These are phyloP conservation scores for Deroplatys truncata DNA, from an alignment of 2,888 invertebrate genomes.

Conservation along the genomic window DNA sequence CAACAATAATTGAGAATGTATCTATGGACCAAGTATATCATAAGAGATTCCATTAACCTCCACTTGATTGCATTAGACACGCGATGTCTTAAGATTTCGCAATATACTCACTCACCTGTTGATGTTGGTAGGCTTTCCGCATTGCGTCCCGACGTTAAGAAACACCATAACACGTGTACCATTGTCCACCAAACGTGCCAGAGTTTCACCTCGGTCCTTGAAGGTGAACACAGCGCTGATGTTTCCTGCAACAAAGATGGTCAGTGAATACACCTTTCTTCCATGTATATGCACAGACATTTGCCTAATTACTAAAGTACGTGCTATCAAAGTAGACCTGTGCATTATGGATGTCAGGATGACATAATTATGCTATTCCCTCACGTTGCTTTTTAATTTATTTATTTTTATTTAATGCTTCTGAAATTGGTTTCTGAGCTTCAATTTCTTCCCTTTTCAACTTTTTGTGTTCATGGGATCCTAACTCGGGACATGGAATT, in stretches of 20 bases:
- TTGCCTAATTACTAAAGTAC: not conserved
- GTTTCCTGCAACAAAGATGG: slow-evolving; percentile 55
- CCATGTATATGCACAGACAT: not conserved
- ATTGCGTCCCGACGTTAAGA: slow-evolving; percentile 62
- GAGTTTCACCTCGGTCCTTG: slow-evolving; percentile 71
- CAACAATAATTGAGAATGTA: no score
- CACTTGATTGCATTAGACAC: not conserved
- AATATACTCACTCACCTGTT: slow-evolving; percentile 58
- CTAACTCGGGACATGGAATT: no score
- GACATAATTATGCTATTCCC: no score
- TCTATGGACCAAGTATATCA: no score
- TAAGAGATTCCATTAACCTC: not conserved
- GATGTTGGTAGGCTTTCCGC: slow-evolving; percentile 58
- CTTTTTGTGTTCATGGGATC: no score
- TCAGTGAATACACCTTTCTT: no score
- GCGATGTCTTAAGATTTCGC: not conserved
- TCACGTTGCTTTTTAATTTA: no score
- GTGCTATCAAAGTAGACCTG: no score
- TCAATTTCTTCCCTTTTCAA: no score
- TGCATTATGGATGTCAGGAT: no score
- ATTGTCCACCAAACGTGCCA: slow-evolving; percentile 65
- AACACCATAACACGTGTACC: slow-evolving; percentile 64
- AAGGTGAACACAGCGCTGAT: slow-evolving; percentile 79
- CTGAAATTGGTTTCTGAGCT: no score
- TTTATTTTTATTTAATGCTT: no score